Evolutionary conservation across 2,113 vertebrate genomes (phyloP).

Genomic region (Mungos mungo): DNA sequence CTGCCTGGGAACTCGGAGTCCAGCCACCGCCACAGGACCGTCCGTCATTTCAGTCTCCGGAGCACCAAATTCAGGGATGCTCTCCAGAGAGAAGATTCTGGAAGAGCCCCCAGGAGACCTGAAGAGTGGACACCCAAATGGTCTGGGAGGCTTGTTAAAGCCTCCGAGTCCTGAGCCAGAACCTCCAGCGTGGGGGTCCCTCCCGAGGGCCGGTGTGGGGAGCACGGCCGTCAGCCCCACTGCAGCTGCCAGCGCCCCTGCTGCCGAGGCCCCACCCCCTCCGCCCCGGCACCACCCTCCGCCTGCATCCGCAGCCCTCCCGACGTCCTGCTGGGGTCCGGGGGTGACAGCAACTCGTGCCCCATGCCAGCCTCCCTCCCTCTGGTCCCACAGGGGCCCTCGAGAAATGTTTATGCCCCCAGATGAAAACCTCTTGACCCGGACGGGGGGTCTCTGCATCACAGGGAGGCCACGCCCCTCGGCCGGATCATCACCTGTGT

Average conservation of each 20-base stretch:
- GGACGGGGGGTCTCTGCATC: accelerated
- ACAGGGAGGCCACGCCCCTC: neutral
- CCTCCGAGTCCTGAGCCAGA: accelerated
- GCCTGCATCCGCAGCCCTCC: neutral
- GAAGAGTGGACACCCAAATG: accelerated
- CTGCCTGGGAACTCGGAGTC: neutral
- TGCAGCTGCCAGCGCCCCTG: accelerated
- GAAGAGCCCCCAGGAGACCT: neutral
- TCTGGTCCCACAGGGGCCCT: neutral
- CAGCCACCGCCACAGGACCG: neutral
- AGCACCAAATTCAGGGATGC: too few relatives aligned
- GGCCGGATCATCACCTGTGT: neutral
- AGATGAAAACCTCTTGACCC: neutral
- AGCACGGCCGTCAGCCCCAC: neutral
- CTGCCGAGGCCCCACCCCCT: neutral
- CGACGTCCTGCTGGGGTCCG: accelerated
- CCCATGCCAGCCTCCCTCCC: neutral
- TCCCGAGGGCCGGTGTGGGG: neutral
- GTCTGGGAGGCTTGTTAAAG: neutral
- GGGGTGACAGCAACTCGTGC: accelerated
- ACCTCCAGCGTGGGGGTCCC: neutral
- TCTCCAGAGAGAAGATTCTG: neutral
- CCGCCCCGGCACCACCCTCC: accelerated
- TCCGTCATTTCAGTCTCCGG: neutral
- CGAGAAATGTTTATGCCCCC: neutral